Base-by-base conservation (phyloP, 2,888 invertebrate species). In the Luperina testacea region DNA sequence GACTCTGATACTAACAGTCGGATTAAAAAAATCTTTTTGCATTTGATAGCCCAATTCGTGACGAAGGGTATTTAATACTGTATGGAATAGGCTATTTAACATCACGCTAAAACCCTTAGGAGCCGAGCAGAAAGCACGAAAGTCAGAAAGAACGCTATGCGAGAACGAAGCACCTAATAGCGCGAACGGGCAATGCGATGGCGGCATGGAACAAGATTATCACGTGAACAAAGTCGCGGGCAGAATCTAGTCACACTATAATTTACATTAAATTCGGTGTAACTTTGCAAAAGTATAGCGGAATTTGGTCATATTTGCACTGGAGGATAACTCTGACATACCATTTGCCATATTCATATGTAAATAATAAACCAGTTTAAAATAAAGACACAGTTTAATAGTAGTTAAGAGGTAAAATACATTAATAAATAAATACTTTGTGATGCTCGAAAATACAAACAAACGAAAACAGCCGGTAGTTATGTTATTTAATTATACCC, bases 261-360 rank as follows among this genome's bases (percentile, higher is more conserved):
- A 42, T 70, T 81, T 53, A 67, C 51, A 71, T 51, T n/a, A n/a
- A 48, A 70, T 4, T 42, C 59, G 1, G 15, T 32, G 20, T 69
- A 64, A 63, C 8, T 64, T 59, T 57, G n/a, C 9, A 20, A 80
- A 75, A 64, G 20, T 68, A 24, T 27, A 3, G 13, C 15, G 2
- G 27, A 61, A 27, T 45, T 53, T 27, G 38, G 48, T 48, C 20
- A 79, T 45, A 57, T 53, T 53, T 51, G n/a, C 11, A 45, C 11
- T 48, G 2, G 1, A 57, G 20, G 8, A 38, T 65, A 65, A 65
- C 15, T n/a, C 2, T 68, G 24, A 78, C 9, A 57, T 24, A 9
- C 24, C 24, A 24, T 51, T 51, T 45, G 3, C 63, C 13, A 20
- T 9, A 68, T 27, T 76, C 2, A 24, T 27, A 42, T 61, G 13